These are phyloP conservation scores for Subacronicta megacephala DNA, from an alignment of 2,888 invertebrate genomes.

Conservation along the genomic window DNA sequence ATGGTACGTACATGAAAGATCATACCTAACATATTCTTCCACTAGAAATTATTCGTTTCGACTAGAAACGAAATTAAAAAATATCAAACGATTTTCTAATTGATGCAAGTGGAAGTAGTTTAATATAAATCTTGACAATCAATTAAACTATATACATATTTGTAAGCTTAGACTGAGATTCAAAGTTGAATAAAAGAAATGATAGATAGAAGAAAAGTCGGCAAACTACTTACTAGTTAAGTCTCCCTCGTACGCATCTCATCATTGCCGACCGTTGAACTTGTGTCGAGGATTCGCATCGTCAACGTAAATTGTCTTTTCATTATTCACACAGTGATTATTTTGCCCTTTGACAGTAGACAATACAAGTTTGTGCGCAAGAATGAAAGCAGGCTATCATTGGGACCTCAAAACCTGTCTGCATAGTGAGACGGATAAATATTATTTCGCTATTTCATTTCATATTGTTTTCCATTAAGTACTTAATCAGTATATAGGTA, in stretches of 20 bases:
- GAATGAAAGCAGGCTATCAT: conserved; percentile 41
- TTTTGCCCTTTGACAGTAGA: conserved; percentile 77
- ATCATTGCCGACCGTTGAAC: conserved; percentile 76
- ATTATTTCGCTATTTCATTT: conserved; percentile 7
- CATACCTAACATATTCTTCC: not conserved
- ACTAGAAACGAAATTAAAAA: not conserved
- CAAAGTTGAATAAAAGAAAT: conserved; percentile 18
- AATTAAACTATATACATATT: too few species aligned
- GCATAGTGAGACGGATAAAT: conserved; percentile 16
- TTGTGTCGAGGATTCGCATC: conserved; percentile 76
- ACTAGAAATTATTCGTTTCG: not conserved
- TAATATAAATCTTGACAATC: too few species aligned
- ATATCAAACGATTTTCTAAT: not conserved
- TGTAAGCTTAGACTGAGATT: not conserved
- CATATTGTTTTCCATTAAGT: too few species aligned
- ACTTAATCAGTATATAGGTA: too few species aligned
- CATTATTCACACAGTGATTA: conserved; percentile 85
- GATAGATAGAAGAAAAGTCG: conserved; percentile 12
- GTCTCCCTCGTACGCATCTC: conserved; percentile 63
- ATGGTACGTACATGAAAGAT: not conserved
- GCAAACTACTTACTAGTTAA: conserved; percentile 9
- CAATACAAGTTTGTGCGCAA: conserved; percentile 62
- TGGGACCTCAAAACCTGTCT: conserved; percentile 17
- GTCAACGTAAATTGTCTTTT: conserved; percentile 85
- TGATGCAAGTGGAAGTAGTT: not conserved